A percentile compares a stretch with the other conserved stretches of the same genome.
These are phyloP conservation scores for Apteryx owenii DNA, from an alignment of 2,113 vertebrate species.

Conservation along the genomic window DNA sequence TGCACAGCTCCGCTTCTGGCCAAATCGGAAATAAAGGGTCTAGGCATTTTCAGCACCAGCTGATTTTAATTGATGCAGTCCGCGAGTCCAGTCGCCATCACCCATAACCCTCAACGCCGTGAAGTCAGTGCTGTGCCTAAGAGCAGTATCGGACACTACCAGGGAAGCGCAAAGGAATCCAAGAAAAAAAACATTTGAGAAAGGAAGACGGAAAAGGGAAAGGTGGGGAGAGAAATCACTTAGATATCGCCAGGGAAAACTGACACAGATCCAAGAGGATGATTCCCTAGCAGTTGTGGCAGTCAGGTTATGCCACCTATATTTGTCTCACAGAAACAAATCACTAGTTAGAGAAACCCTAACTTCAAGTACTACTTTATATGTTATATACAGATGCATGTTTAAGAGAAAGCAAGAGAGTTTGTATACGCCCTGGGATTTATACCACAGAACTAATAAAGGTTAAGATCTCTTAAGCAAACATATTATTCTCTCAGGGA, in stretches of 20 bases:
- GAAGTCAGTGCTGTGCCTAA: not conserved
- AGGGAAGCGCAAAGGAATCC: no score
- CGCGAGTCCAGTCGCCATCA: not conserved
- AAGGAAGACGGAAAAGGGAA: not conserved
- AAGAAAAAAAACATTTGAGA: not conserved
- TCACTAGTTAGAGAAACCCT: not conserved
- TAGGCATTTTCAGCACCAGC: not conserved
- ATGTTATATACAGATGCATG: not conserved
- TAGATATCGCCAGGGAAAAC: not conserved
- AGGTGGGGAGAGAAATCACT: not conserved
- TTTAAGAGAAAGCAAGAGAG: not conserved
- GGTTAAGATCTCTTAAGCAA: not conserved
- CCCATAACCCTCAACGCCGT: no score
- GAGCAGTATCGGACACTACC: no score
- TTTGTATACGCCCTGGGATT: not conserved
- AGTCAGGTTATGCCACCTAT: not conserved
- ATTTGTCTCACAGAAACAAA: not conserved
- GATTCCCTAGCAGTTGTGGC: not conserved
- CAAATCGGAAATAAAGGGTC: not conserved
- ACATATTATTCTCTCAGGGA: conserved; percentile 22
- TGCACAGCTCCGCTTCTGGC: not conserved
- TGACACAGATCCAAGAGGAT: not conserved
- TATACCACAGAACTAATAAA: conserved; percentile 37
- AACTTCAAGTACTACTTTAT: no score
- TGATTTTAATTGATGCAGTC: not conserved